Base-by-base conservation (phyloP, 2,113 vertebrate genomes). In the Menura novaehollandiae region DNA sequence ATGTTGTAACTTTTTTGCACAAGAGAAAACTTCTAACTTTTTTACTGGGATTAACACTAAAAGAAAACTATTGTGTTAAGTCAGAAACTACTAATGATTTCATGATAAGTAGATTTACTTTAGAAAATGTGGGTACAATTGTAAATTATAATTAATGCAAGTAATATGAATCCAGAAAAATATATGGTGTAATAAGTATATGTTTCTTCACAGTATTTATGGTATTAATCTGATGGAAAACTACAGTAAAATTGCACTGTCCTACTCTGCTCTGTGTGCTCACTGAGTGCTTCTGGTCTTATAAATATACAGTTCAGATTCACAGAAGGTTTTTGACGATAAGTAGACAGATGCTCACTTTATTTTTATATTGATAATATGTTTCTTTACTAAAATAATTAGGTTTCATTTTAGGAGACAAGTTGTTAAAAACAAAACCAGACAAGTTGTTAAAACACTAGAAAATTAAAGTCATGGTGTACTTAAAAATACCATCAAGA, bases 341-440 rank as follows among this genome's bases (percentile, higher is more conserved):
- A 95, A 96, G 90, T 80, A 97, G 77, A 56, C 82, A 94, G 89
- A 90, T 96, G 92, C 79, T 96, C 32, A 58, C 51, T 94, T 96
- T 94, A 94, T 93, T 93, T 94, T 95, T 94, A 67, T 90, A 91
- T 91, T 52, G 88, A 94, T 96, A 93, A 84, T 91, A 85, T 86
- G 83, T 88, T 96, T 96, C 90, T 93, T 77, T 84, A 95, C 88
- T 86, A 90, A 96, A 97, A 94, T 95, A 94, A 93, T 94, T 93
- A 82, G 35, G 47, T 76, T 94, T 92, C 82, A 90, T 88, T 93
- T 95, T 88, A 93, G 91, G 63, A 96, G 90, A 95, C 82, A 88
- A 96, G 85, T 95, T 94, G 90, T 94, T 93, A 88, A 94, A 97
- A 95, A 96, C 93, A 93, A 95, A 92, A 86, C 73, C 72, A 96